These are phyloP conservation scores for Dendrophyllia cribrosa DNA, from an alignment of 64 coral and sea anemone genomes.

Conservation along the genomic window DNA sequence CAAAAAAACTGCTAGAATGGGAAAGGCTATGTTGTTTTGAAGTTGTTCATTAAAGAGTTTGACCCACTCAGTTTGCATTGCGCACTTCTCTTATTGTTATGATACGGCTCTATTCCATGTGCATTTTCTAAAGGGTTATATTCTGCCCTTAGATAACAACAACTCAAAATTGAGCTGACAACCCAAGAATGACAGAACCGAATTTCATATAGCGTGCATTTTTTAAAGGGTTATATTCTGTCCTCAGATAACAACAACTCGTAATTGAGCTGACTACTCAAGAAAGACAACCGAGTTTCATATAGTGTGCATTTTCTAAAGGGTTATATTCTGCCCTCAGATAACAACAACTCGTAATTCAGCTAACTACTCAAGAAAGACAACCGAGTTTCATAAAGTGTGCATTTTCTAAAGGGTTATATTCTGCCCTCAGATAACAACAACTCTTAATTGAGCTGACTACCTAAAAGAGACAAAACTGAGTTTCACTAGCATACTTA, in stretches of 20 bases:
- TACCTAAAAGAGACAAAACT: slow-evolving; percentile 26
- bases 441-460: slow-evolving; percentile 18
- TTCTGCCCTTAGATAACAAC: slow-evolving; percentile 55
- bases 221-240: not conserved
- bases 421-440: slow-evolving; percentile 46
- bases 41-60: too few species aligned
- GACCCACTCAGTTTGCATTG: too few species aligned
- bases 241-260: slow-evolving; percentile 49
- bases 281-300: slow-evolving; percentile 2
- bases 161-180: slow-evolving; percentile 31
- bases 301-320: not conserved
- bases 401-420: not conserved
- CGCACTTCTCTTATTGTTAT: too few species aligned
- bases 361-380: not conserved
- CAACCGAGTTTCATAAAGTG: not conserved
- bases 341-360: not conserved
- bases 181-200: slow-evolving; percentile 52
- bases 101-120: too few species aligned
- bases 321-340: not conserved
- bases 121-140: not conserved
- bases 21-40: not conserved
- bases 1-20: not conserved
- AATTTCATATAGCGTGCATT: not conserved
- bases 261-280: slow-evolving; percentile 54
- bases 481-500: too few species aligned